phyloP scores from a whole-genome alignment of 2,113 vertebrate genomes.

The Puma concolor region DNA sequence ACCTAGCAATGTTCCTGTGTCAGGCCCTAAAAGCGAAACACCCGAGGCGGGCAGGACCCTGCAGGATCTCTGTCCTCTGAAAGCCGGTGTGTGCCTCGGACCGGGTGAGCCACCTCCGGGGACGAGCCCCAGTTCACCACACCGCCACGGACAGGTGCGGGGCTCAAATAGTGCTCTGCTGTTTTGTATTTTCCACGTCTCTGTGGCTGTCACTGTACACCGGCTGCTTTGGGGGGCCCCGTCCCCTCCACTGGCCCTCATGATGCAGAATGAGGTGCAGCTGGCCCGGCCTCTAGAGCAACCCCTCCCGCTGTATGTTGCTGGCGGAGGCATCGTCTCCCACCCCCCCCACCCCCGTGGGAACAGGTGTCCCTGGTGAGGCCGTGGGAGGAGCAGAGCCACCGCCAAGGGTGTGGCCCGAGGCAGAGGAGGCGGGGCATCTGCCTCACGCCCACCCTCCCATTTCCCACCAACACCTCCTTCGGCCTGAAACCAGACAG shows the following conservation, averaged over 20 bases:
- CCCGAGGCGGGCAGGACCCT: not conserved
- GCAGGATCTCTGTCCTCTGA: not conserved
- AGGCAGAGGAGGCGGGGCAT: not conserved
- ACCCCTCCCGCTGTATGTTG: no score
- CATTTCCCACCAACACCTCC: not conserved
- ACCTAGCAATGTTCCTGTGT: constrained; percentile 22
- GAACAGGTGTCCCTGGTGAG: no score
- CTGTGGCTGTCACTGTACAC: not conserved
- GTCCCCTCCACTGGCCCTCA: not conserved
- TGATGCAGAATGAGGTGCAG: fast-evolving
- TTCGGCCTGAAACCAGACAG: not conserved
- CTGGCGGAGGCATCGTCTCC: no score
- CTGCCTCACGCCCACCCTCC: not conserved
- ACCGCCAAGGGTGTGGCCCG: fast-evolving
- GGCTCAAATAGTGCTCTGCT: fast-evolving
- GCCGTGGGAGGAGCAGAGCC: not conserved
- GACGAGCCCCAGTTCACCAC: fast-evolving
- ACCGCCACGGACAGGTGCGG: fast-evolving
- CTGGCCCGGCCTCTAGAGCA: no score
- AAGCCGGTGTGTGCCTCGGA: fast-evolving
- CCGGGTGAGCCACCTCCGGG: fast-evolving
- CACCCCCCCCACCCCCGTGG: no score
- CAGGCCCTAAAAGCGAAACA: not conserved
- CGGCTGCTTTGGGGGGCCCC: not conserved
- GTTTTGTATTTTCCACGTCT: not conserved